Base-by-base conservation (phyloP, 2,113 vertebrate species). In the Phylloscopus trochilus region DNA sequence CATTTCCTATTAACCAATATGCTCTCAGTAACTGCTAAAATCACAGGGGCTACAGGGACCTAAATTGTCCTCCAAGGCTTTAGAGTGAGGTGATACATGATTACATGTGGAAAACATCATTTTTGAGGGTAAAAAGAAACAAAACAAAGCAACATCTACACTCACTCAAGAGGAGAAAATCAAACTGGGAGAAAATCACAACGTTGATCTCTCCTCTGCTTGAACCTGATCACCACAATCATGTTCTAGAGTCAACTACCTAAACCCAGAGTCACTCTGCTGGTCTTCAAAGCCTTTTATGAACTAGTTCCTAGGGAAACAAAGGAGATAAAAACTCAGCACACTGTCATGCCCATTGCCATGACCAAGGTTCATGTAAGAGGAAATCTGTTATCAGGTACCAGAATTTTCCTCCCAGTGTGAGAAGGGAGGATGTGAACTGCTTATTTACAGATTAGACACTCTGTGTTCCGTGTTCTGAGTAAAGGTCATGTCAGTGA, bases 171-270 rank as follows among this genome's bases (percentile, higher is more conserved):
- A 66, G 49, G 1, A 1, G 8, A 62, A 68, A 68, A 72, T 4
- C 5, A 20, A 68, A 64, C 0, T 26, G 18, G 27, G 39, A 74
- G 43, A 83, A 77, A 89, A 70, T 14, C 21, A 24, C 33, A 70
- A 7, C 20, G 28, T 6, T 15, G 5, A 53, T 77, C 16, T 68
- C 26, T 30, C 37, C 27, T 44, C 24, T 74, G 24, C 21, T 70
- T 62, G 68, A 87, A 74, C 3, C 9, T 23, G 20, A 53, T 11
- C 49, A 64, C 9, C 37, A 7, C 0, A 0, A 35, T 33, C 35
- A 10, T 1, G 4, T 13, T 37, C 20, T 35, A 30, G 37, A 23
- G 4, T 6, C 0, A 1, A 9, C 22, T 72, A 11, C 22, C 51
- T 18, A 3, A 13, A 53, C 7, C 7, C 20, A 49, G 39, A 58